Evolutionary conservation across 2,797 vertebrate species (phyloP).

Genomic region (Muraenolepis orangiensis): DNA sequence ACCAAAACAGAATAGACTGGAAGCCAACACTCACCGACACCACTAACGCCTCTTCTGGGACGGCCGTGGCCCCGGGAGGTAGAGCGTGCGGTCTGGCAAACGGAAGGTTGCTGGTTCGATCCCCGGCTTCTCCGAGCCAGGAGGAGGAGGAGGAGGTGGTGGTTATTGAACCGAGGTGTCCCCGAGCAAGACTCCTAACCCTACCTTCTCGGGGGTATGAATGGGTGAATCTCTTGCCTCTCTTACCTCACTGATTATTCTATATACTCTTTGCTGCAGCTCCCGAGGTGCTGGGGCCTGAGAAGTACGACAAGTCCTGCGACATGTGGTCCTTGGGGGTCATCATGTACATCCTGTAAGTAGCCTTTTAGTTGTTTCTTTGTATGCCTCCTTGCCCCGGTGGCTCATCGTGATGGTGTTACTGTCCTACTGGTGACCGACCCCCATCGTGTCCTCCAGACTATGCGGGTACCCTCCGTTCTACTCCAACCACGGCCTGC

Average conservation of each 20-base stretch:
- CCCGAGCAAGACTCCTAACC: not conserved
- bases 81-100: not conserved
- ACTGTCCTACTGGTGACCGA: not conserved
- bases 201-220: not conserved
- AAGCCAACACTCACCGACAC: not conserved
- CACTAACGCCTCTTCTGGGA: not conserved
- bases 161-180: too few species aligned
- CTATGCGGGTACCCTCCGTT: constrained; percentile 97
- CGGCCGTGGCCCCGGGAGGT: not conserved
- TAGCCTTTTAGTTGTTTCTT: constrained; percentile 31
- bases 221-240: too few species aligned
- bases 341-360: constrained; percentile 99
- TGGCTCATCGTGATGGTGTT: not conserved
- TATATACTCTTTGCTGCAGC: constrained; percentile 67
- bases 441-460: constrained; percentile 53
- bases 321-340: constrained; percentile 99
- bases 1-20: not conserved
- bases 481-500: constrained; percentile 95
- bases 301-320: constrained; percentile 98
- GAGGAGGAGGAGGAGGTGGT: too few species aligned
- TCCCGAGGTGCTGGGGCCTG: constrained; percentile 94
- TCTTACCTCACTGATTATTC: not conserved
- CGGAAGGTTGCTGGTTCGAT: not conserved
- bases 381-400: not conserved
- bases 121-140: not conserved